phyloP scores from a whole-genome alignment of 92 coral and sea anemone genomes.

The Porites divaricata region DNA sequence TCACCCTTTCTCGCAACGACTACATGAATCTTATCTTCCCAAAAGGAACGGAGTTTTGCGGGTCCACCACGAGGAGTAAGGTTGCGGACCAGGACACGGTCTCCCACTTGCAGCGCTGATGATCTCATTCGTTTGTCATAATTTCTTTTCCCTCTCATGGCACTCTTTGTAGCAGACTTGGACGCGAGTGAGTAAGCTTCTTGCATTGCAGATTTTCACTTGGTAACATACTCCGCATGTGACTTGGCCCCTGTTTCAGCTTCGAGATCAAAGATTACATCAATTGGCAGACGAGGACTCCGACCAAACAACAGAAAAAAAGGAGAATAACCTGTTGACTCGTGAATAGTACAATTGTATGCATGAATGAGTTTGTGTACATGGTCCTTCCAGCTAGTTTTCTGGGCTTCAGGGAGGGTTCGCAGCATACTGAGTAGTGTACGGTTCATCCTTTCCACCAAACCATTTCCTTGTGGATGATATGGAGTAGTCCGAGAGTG shows the following conservation, averaged over 20 bases:
- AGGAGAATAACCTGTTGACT: slow-evolving; percentile 56
- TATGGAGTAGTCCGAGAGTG: neutral
- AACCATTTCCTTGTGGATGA: neutral
- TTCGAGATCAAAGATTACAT: slow-evolving; percentile 38
- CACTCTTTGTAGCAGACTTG: no score
- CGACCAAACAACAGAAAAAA: slow-evolving; percentile 55
- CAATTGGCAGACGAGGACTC: slow-evolving; percentile 51
- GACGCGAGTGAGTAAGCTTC: slow-evolving; percentile 53
- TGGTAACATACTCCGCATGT: slow-evolving; percentile 45
- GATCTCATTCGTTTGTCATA: no score
- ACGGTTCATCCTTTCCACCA: slow-evolving; percentile 53
- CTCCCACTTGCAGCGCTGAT: no score
- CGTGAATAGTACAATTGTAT: slow-evolving; percentile 58
- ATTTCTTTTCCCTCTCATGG: no score
- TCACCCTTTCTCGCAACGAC: no score
- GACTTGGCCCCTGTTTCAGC: slow-evolving; percentile 35
- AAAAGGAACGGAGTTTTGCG: no score
- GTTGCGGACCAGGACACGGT: no score
- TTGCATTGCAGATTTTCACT: slow-evolving; percentile 54
- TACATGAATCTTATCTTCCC: no score
- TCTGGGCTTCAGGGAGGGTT: slow-evolving; percentile 58
- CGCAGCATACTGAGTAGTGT: slow-evolving; percentile 58
- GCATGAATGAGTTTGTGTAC: slow-evolving; percentile 57
- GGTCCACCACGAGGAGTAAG: no score
- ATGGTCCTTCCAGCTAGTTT: slow-evolving; percentile 66